phyloP scores from a whole-genome alignment of 2,888 invertebrate species.

The Gnatocerus cornutus region DNA sequence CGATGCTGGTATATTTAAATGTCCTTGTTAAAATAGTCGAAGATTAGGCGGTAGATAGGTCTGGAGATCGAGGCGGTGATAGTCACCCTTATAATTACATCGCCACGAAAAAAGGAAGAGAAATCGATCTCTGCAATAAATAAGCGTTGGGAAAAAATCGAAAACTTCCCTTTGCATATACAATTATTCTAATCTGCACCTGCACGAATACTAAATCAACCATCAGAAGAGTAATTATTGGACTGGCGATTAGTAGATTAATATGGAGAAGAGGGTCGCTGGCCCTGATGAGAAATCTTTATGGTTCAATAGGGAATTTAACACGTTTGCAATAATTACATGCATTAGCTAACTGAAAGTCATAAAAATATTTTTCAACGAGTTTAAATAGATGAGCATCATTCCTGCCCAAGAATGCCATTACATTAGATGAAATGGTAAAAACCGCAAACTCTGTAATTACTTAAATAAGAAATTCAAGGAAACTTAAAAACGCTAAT shows the following conservation, averaged over 20 bases:
- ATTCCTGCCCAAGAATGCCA: neutral
- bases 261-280: slow-evolving; percentile 23
- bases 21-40: slow-evolving; percentile 47
- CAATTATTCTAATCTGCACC: slow-evolving; percentile 50
- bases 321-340: slow-evolving; percentile 11
- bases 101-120: slow-evolving; percentile 8
- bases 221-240: slow-evolving; percentile 37
- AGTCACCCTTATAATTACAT: slow-evolving; percentile 40
- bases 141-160: slow-evolving; percentile 19
- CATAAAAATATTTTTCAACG: slow-evolving; percentile 8
- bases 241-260: slow-evolving; percentile 26
- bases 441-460: neutral
- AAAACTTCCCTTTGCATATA: slow-evolving; percentile 35
- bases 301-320: slow-evolving; percentile 15
- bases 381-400: neutral
- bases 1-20: slow-evolving; percentile 49
- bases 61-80: slow-evolving; percentile 37
- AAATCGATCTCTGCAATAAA: slow-evolving; percentile 24
- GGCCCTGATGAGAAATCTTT: slow-evolving; percentile 7
- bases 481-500: slow-evolving; percentile 1
- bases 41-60: slow-evolving; percentile 39
- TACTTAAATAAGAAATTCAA: slow-evolving; percentile 5
- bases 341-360: slow-evolving; percentile 1
- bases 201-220: slow-evolving; percentile 43
- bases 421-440: neutral